Percentiles rank a stretch among this genome's conserved stretches.
Evolutionary conservation across 2,797 vertebrate species (phyloP).

Genomic region (Manis javanica): DNA sequence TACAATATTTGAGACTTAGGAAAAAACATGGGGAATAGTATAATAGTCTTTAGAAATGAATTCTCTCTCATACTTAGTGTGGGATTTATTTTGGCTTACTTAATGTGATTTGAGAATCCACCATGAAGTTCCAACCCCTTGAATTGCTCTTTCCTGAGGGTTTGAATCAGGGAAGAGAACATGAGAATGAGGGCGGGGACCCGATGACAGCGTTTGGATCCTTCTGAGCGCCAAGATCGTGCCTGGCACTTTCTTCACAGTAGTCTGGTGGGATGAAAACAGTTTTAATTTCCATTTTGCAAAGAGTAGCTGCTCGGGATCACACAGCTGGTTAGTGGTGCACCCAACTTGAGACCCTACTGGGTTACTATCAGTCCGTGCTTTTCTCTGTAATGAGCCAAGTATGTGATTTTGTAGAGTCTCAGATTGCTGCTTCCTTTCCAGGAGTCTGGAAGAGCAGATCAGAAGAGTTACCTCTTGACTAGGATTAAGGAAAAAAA

Average conservation of each 20-base stretch:
- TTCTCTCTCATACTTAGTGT: not conserved
- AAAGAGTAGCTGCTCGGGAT: not conserved
- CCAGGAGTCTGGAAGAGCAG: not conserved
- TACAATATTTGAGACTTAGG: not conserved
- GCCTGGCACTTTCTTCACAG: not conserved
- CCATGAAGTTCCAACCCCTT: not conserved
- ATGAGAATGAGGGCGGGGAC: not conserved
- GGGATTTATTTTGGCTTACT: conserved; percentile 40
- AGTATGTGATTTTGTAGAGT: not conserved
- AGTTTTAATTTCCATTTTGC: conserved; percentile 18
- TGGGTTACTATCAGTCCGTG: not conserved
- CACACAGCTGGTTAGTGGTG: not conserved
- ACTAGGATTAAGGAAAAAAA: not conserved
- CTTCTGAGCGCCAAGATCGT: not conserved
- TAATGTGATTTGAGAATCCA: not conserved
- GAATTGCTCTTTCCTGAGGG: not conserved
- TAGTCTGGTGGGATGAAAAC: conserved; percentile 1
- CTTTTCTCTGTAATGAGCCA: not conserved
- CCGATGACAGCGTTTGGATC: not conserved
- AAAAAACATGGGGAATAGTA: not conserved
- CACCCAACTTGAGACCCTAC: not conserved
- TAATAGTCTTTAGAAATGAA: not conserved
- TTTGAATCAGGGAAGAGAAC: conserved; percentile 23
- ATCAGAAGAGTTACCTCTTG: not conserved
- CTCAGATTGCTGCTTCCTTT: not conserved